Percentiles rank a stretch among this genome's conserved stretches.
These are phyloP conservation scores for Lytechinus pictus DNA, from an alignment of 35 echinoderm and acorn worm species.

Conservation along the genomic window DNA sequence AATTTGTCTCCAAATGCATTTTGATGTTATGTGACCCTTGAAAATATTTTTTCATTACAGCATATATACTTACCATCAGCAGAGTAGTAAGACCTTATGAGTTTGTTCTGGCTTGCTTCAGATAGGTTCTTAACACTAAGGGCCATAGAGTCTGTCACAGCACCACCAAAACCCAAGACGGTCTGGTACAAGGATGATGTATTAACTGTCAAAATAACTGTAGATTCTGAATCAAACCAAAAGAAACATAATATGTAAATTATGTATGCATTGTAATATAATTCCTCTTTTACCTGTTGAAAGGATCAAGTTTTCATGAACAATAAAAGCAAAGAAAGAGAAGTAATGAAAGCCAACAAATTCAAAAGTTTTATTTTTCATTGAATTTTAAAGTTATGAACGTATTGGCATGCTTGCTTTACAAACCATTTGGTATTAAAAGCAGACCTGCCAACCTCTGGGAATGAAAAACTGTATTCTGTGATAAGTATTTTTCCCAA, in stretches of 20 bases:
- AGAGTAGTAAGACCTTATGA: conserved; percentile 77
- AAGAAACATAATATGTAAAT: not conserved
- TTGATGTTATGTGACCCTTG: too few species aligned
- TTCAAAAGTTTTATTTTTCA: not conserved
- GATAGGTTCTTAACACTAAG: conserved; percentile 72
- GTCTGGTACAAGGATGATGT: conserved; percentile 61
- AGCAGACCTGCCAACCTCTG: too few species aligned
- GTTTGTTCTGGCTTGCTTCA: conserved; percentile 55
- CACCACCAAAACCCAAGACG: conserved; percentile 81
- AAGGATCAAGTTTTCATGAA: too few species aligned
- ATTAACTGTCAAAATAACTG: conserved; percentile 60
- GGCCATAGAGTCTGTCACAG: conserved; percentile 76
- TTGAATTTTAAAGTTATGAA: too few species aligned
- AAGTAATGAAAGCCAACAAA: not conserved
- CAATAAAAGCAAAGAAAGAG: not conserved
- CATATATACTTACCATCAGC: conserved; percentile 2
- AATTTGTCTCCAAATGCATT: too few species aligned
- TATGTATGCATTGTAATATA: too few species aligned
- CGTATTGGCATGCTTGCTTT: too few species aligned
- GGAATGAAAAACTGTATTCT: too few species aligned
- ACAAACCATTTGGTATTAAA: too few species aligned
- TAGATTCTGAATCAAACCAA: not conserved
- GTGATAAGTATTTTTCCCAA: too few species aligned
- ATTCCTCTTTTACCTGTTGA: too few species aligned
- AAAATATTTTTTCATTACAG: too few species aligned